Evolutionary conservation across 1,140 invertebrate genomes (phyloP).

Genomic region (Ceratoteleas bidentatus): DNA sequence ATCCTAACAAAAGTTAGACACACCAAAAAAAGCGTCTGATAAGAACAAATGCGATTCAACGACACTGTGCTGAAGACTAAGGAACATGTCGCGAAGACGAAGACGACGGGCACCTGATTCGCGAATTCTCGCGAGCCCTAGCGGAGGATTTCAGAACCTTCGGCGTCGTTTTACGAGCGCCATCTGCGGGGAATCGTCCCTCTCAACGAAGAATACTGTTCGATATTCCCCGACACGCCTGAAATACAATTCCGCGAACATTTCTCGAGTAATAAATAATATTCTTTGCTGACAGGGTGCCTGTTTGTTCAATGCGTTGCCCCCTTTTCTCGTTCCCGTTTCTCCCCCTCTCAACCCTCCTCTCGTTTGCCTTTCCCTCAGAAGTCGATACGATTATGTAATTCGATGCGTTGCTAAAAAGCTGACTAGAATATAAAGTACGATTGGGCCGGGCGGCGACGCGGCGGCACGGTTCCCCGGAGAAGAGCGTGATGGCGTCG

Average conservation of each 20-base stretch:
- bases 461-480: not conserved
- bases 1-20: not conserved
- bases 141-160: slow-evolving; percentile 47
- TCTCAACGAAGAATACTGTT: not conserved
- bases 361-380: slow-evolving; percentile 36
- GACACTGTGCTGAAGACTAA: slow-evolving; percentile 65
- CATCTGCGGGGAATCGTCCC: slow-evolving; percentile 26
- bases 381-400: slow-evolving; percentile 68
- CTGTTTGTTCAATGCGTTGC: not conserved
- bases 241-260: no score
- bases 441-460: slow-evolving; percentile 64
- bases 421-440: slow-evolving; percentile 80
- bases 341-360: not conserved
- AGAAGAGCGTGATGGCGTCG: slow-evolving; percentile 12
- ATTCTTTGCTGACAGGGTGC: no score
- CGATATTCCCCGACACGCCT: no score
- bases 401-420: slow-evolving; percentile 80
- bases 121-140: slow-evolving; percentile 55
- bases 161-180: slow-evolving; percentile 46
- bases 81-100: slow-evolving; percentile 68
- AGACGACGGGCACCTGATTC: slow-evolving; percentile 60
- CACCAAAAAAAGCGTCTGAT: not conserved
- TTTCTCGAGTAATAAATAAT: no score
- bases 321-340: slow-evolving; percentile 11
- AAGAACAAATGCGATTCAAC: slow-evolving; percentile 42